Base-by-base conservation (phyloP, 2,113 vertebrate genomes). In the Mesocricetus auratus region DNA sequence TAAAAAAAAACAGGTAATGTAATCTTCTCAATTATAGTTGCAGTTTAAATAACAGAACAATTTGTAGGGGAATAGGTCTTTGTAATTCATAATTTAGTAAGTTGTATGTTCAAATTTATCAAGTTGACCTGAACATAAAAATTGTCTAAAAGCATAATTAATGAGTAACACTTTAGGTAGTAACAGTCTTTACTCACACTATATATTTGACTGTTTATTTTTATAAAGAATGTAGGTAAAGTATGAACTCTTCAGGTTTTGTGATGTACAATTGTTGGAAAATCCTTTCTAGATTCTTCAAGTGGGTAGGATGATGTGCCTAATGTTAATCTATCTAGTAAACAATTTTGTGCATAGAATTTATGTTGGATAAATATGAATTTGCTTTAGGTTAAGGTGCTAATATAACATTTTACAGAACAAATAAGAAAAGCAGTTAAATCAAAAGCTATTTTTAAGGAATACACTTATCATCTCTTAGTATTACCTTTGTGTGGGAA, bases 41-140 rank as follows among this genome's bases (percentile, higher is more conserved):
- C 71, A 24, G 19, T 62, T 96, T 96, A 93, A 98, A 90, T 78
- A 95, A 89, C 62, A 64, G 58, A 95, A 91, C 2, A 94, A 2
- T 97, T 97, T 98, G 92, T 93, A 78, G 89, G 64, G 97, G 91
- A 94, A 93, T 92, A 96, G 91, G 73, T 97, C 96, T 97, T 94
- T 77, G 88, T 75, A 73, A 95, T 97, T 98, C 95, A 95, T 98
- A 97, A 97, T 97, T 98, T 95, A 96, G 86, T 90, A 97, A 94
- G 79, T 95, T 94, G 95, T 95, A 97, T 83, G 69, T 93, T 98
- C 82, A 90, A 81, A 98, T 98, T 97, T 98, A 97, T 97, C 98
- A 97, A 97, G 96, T 85, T 94, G 86, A 90, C 62, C 92, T 97
- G 94, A 97, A 94, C 73, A 82, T 97, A 97, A 91, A 92, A 95